Evolutionary conservation across 2,888 invertebrate genomes (phyloP).

Genomic region (Sepiola atlantica): DNA sequence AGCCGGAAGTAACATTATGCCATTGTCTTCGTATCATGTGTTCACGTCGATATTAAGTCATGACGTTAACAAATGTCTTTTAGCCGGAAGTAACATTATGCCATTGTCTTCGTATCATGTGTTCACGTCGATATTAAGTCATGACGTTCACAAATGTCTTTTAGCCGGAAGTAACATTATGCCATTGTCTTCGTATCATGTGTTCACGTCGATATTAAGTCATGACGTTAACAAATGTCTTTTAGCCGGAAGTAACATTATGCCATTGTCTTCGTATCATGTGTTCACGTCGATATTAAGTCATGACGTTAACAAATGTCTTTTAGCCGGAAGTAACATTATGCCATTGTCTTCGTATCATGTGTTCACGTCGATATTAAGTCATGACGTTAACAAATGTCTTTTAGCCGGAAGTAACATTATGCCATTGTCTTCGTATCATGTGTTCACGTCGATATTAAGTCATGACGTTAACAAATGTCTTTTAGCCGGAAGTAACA

Average conservation of each 20-base stretch:
- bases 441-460: not conserved
- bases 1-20: not conserved
- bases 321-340: not conserved
- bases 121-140: not conserved
- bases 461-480: not conserved
- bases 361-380: not conserved
- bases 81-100: not conserved
- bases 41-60: not conserved
- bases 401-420: not conserved
- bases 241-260: not conserved
- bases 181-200: too few relatives aligned
- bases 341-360: too few relatives aligned
- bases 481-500: not conserved
- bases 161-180: not conserved
- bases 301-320: not conserved
- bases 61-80: not conserved
- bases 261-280: too few relatives aligned
- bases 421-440: not conserved
- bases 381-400: not conserved
- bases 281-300: not conserved
- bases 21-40: not conserved
- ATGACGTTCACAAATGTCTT: not conserved
- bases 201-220: not conserved
- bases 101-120: too few relatives aligned
- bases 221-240: not conserved